Evolutionary conservation across 2,888 invertebrate genomes (phyloP).

Genomic region (Incurvaria masculella): DNA sequence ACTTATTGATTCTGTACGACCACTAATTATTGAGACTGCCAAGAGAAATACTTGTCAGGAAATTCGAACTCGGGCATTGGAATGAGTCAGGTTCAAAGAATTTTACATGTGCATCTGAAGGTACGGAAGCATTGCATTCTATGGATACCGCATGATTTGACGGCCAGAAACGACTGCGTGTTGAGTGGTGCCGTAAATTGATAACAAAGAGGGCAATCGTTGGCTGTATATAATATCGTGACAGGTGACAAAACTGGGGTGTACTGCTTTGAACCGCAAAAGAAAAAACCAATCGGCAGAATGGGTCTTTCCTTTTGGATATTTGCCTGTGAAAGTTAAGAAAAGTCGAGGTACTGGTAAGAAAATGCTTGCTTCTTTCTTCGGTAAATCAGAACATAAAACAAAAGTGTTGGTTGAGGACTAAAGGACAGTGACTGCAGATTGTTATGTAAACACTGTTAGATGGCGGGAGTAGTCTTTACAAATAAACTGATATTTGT

Average conservation of each 20-base stretch:
- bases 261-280: conserved; percentile 5
- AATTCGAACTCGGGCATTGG: too few relatives aligned
- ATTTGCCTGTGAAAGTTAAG: conserved; percentile 5
- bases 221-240: conserved; percentile 6
- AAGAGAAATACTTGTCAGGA: too few relatives aligned
- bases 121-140: too few relatives aligned
- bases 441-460: too few relatives aligned
- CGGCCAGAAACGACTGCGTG: neutral
- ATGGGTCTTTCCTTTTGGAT: conserved; percentile 7
- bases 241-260: conserved; percentile 6
- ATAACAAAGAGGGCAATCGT: neutral
- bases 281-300: conserved; percentile 5
- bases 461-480: too few relatives aligned
- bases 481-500: too few relatives aligned
- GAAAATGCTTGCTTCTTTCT: conserved; percentile 7
- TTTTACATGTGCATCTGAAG: too few relatives aligned
- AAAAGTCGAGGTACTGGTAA: conserved; percentile 5
- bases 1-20: too few relatives aligned
- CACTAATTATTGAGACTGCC: too few relatives aligned
- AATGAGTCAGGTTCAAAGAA: too few relatives aligned
- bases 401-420: conserved; percentile 5
- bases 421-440: neutral
- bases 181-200: neutral
- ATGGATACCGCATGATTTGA: too few relatives aligned
- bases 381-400: conserved; percentile 7